A percentile compares a stretch with the other conserved stretches of the same genome.
Evolutionary conservation across 1,140 invertebrate genomes (phyloP).

Genomic region (Andricus grossulariae): DNA sequence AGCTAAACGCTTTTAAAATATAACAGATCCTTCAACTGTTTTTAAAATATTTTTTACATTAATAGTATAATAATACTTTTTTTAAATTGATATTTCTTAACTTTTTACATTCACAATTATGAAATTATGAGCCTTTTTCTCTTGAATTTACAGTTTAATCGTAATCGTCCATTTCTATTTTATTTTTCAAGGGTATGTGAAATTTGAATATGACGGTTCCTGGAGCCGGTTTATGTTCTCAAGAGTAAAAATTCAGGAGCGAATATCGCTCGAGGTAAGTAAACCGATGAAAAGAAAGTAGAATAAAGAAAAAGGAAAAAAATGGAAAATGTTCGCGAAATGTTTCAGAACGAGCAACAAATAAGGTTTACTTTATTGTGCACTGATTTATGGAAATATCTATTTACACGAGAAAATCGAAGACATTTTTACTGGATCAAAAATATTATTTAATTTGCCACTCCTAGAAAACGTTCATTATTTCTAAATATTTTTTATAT

Average conservation of each 20-base stretch:
- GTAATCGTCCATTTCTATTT: too few relatives aligned
- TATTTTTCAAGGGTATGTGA: neutral
- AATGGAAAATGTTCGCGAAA: neutral
- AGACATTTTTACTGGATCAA: neutral
- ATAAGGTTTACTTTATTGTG: constrained; percentile 21
- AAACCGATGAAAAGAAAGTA: neutral
- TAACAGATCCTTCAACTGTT: too few relatives aligned
- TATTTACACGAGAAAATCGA: neutral
- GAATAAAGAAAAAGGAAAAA: neutral
- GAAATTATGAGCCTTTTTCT: too few relatives aligned
- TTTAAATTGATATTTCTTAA: too few relatives aligned
- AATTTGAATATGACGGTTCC: neutral
- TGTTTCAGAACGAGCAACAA: constrained; percentile 1
- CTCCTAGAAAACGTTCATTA: neutral
- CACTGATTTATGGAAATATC: constrained; percentile 20
- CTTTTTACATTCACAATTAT: too few relatives aligned
- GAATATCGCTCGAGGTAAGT: neutral
- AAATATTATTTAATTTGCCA: neutral
- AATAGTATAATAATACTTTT: too few relatives aligned
- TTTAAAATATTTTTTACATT: too few relatives aligned
- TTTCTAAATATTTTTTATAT: too few relatives aligned
- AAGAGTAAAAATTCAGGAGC: constrained; percentile 10
- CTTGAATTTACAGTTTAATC: too few relatives aligned
- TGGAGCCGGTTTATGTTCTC: neutral
- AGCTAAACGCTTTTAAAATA: too few relatives aligned